Evolutionary conservation across 2,113 vertebrate genomes (phyloP).

Genomic region (Ptilorrhoa leucosticta): DNA sequence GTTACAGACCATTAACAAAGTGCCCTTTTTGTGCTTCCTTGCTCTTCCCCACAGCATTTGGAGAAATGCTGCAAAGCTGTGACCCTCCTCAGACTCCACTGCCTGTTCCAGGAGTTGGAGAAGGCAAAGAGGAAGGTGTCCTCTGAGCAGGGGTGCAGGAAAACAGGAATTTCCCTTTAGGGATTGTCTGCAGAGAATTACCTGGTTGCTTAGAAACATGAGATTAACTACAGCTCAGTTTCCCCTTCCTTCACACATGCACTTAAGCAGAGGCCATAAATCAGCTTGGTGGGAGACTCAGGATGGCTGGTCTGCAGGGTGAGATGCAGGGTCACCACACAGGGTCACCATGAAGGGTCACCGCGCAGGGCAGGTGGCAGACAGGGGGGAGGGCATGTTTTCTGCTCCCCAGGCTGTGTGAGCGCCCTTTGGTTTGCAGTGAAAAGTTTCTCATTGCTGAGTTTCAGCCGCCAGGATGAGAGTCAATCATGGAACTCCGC

Average conservation of each 20-base stretch:
- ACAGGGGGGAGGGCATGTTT: accelerated
- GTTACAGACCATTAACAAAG: neutral
- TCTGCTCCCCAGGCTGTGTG: neutral
- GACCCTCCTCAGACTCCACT: neutral
- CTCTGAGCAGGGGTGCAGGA: neutral
- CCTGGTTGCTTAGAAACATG: conserved; percentile 61
- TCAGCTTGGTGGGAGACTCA: neutral
- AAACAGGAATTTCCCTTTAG: conserved; percentile 36
- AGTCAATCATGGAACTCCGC: accelerated
- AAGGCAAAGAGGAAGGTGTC: neutral
- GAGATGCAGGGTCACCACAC: neutral
- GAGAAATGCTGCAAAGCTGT: neutral
- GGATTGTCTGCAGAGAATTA: conserved; percentile 21
- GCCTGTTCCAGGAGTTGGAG: neutral
- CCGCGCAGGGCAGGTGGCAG: accelerated
- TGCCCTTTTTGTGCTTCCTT: neutral
- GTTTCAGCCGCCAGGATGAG: neutral
- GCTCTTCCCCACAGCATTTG: neutral
- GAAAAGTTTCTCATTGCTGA: neutral
- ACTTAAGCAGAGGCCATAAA: neutral
- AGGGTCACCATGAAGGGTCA: neutral
- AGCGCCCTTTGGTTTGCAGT: neutral
- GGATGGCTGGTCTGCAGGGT: accelerated
- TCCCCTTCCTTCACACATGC: neutral
- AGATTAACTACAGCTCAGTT: conserved; percentile 40